Percentiles rank a stretch among this genome's conserved stretches.
These are phyloP conservation scores for Cybosia mesomella DNA, from an alignment of 2,888 invertebrate genomes.

Conservation along the genomic window DNA sequence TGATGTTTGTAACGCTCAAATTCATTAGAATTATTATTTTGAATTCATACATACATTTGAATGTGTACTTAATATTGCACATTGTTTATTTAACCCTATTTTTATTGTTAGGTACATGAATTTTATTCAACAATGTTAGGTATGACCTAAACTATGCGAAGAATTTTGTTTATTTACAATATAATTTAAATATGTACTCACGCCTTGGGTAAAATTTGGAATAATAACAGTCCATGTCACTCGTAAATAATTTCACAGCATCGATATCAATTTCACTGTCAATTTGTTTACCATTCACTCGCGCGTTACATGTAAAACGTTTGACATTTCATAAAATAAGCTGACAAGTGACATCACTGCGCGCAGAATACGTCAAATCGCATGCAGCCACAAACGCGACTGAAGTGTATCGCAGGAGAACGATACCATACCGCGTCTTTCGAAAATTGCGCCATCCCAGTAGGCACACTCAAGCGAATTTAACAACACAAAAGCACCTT, in stretches of 20 bases:
- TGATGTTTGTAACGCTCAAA: background rate
- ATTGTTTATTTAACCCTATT: conserved; percentile 7
- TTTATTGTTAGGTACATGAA: conserved; percentile 16
- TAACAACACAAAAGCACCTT: conserved; percentile 86
- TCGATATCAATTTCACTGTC: conserved; percentile 78
- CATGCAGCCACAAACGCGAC: conserved; percentile 87
- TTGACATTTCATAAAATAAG: conserved; percentile 86
- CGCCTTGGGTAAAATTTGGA: conserved; percentile 86
- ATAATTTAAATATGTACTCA: conserved; percentile 79
- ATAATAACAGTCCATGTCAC: conserved; percentile 87
- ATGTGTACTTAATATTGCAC: background rate
- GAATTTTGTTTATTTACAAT: conserved; percentile 82
- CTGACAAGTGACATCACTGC: conserved; percentile 86
- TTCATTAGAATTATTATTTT: background rate
- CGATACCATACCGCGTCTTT: conserved; percentile 87
- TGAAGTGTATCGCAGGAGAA: conserved; percentile 87
- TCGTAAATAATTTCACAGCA: conserved; percentile 76
- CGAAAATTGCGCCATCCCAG: conserved; percentile 88
- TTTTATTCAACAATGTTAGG: conserved; percentile 58
- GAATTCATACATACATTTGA: conserved; percentile 2
- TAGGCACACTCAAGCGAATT: conserved; percentile 86
- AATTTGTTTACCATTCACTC: conserved; percentile 85
- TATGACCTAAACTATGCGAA: conserved; percentile 74
- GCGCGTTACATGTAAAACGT: conserved; percentile 81
- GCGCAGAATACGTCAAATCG: conserved; percentile 87